A percentile compares a stretch with the other conserved stretches of the same genome.
phyloP scores from a whole-genome alignment of 2,113 vertebrate genomes.

The Sciurus niger region DNA sequence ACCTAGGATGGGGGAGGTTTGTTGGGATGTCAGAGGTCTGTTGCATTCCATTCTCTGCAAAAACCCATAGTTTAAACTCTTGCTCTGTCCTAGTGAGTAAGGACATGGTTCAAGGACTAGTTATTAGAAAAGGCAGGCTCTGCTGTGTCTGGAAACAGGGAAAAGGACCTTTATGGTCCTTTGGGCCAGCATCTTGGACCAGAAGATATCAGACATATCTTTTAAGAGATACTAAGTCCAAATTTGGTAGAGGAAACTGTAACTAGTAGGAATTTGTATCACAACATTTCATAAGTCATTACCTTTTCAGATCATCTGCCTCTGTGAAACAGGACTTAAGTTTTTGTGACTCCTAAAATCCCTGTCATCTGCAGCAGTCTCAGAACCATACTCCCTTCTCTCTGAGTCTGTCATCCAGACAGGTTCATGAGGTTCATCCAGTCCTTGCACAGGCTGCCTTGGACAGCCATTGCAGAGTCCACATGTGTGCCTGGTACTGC shows the following conservation, averaged over 20 bases:
- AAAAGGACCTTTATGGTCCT: not conserved
- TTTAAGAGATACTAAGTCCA: not conserved
- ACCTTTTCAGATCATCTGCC: not conserved
- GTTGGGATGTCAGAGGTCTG: not conserved
- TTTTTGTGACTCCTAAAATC: not conserved
- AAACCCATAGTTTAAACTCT: not conserved
- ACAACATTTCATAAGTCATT: not conserved
- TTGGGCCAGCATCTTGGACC: not conserved
- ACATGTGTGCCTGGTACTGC: not conserved
- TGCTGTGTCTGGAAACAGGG: not conserved
- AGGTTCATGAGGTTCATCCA: not conserved
- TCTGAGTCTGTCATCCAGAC: not conserved
- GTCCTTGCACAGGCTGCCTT: not conserved
- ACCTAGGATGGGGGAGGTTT: not conserved
- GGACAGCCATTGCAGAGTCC: not conserved
- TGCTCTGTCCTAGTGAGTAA: not conserved
- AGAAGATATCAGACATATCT: not conserved
- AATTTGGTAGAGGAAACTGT: not conserved
- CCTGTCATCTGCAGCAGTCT: not conserved
- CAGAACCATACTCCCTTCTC: not conserved
- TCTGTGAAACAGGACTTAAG: not conserved
- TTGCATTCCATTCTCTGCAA: not conserved
- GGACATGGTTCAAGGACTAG: not conserved
- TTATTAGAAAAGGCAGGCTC: constrained; percentile 9
- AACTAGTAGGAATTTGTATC: not conserved